phyloP scores from a whole-genome alignment of 2,888 invertebrate genomes.

The Parnassius mnemosyne region DNA sequence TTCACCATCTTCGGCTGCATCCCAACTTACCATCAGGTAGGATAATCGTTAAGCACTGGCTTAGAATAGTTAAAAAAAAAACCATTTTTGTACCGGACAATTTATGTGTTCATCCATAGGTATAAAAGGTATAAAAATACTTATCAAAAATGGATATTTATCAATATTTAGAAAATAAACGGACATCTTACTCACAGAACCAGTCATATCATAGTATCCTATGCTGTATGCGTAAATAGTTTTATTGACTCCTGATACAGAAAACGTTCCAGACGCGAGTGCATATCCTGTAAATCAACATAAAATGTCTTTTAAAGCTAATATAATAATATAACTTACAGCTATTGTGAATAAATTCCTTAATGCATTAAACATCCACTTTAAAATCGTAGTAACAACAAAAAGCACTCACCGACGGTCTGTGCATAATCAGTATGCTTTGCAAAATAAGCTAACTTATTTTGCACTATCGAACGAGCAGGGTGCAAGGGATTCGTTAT shows the following conservation, averaged over 20 bases:
- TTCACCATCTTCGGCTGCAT: too few relatives aligned
- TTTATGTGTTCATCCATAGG: too few relatives aligned
- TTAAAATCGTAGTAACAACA: background rate
- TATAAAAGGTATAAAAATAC: too few relatives aligned
- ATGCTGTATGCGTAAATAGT: slow-evolving; percentile 16
- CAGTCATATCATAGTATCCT: slow-evolving; percentile 2
- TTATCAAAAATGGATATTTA: too few relatives aligned
- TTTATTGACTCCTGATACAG: background rate
- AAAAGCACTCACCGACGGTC: slow-evolving; percentile 12
- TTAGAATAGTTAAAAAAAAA: too few relatives aligned
- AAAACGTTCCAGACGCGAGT: slow-evolving; percentile 17
- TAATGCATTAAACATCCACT: too few relatives aligned
- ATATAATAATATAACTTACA: background rate
- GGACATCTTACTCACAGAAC: slow-evolving; percentile 8
- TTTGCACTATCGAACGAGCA: slow-evolving; percentile 1
- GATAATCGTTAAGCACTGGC: too few relatives aligned
- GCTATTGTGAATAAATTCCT: too few relatives aligned
- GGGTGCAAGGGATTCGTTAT: slow-evolving; percentile 11
- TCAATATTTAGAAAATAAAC: background rate
- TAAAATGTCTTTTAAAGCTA: background rate
- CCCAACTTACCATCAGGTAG: too few relatives aligned
- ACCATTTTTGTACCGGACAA: too few relatives aligned
- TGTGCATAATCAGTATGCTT: background rate
- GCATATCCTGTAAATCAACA: slow-evolving; percentile 12
- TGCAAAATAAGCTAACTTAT: background rate